phyloP scores from a whole-genome alignment of 2,113 vertebrate genomes.

The Aegotheles bennettii region DNA sequence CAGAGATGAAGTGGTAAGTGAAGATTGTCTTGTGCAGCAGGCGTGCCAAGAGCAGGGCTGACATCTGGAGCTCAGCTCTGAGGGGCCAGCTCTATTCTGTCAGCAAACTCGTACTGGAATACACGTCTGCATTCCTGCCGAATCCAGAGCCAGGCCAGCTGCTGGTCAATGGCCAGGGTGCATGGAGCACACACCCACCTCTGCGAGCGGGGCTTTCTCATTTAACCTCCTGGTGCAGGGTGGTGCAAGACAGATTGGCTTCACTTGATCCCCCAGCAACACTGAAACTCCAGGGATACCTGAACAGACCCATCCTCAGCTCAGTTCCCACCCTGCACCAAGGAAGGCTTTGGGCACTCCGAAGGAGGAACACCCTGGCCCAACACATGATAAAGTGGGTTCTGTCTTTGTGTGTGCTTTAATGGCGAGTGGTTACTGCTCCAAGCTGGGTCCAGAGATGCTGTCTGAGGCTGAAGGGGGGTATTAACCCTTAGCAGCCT shows the following conservation, averaged over 20 bases:
- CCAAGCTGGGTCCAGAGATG: neutral
- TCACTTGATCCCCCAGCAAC: neutral
- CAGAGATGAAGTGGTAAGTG: neutral
- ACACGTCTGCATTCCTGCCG: neutral
- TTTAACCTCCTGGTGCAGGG: neutral
- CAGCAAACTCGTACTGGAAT: neutral
- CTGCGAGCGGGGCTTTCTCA: no score
- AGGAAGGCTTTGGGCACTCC: neutral
- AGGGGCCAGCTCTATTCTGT: neutral
- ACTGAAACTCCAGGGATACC: neutral
- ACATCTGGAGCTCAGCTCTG: neutral
- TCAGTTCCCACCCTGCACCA: neutral
- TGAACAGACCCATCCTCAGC: neutral
- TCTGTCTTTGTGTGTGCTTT: neutral
- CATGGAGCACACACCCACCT: accelerated
- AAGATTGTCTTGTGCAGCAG: neutral
- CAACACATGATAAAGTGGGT: accelerated
- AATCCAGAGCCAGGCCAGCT: neutral
- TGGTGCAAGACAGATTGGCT: neutral
- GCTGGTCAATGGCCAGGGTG: neutral
- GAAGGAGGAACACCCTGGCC: neutral
- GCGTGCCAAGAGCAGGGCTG: neutral
- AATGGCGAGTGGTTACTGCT: accelerated
- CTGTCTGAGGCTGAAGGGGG: neutral
- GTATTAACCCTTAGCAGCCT: neutral